phyloP scores from a whole-genome alignment of 2,888 invertebrate genomes.

The Catotricha subobsoleta region DNA sequence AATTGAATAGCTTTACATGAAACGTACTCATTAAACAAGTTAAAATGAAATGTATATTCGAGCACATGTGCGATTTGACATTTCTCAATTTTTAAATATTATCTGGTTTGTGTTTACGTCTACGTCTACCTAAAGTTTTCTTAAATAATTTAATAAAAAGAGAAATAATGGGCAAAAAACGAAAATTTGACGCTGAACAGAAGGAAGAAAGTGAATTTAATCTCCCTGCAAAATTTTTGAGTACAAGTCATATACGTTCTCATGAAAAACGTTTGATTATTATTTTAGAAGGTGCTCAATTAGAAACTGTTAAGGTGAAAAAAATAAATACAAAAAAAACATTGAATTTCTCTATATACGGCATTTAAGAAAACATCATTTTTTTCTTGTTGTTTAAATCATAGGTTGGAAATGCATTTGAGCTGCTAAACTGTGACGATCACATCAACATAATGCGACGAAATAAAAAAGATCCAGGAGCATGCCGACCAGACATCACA shows the following conservation, averaged over 20 bases:
- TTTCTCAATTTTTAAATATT: too few relatives aligned
- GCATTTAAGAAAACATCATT: neutral
- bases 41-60: too few relatives aligned
- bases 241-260: constrained; percentile 57
- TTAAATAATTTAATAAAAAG: too few relatives aligned
- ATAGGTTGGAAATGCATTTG: constrained; percentile 72
- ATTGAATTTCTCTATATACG: constrained; percentile 1
- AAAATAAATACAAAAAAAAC: constrained; percentile 2
- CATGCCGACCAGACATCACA: constrained; percentile 89
- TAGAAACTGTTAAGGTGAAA: constrained; percentile 86
- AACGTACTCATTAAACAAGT: too few relatives aligned
- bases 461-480: constrained; percentile 68
- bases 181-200: constrained; percentile 32
- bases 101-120: too few relatives aligned
- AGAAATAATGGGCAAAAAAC: constrained; percentile 22
- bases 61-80: too few relatives aligned
- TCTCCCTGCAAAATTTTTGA: constrained; percentile 57
- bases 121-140: too few relatives aligned
- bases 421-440: constrained; percentile 86
- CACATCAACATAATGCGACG: constrained; percentile 70
- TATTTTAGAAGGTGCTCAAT: constrained; percentile 80
- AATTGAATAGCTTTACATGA: too few relatives aligned
- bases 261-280: constrained; percentile 84
- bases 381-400: neutral
- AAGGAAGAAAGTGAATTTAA: constrained; percentile 60